Evolutionary conservation across 2,797 vertebrate species (phyloP), one percentile per base, ranked within the genome.

Genomic region (Heteromormyrus szaboi): DNA sequence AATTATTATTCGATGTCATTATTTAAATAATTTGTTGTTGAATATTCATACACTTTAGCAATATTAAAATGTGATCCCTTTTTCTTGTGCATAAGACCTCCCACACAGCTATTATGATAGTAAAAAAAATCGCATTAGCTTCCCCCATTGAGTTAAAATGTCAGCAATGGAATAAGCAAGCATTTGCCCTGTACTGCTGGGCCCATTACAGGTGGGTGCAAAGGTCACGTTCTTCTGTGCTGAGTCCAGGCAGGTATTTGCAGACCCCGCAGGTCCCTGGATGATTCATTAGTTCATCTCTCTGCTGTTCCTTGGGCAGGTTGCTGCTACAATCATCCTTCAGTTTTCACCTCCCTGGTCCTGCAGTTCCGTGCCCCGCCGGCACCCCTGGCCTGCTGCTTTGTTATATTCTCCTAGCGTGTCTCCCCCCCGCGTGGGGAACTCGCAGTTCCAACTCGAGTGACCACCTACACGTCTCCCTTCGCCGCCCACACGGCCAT

Each of bases 11-110:
- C n/a, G 1, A 83, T 50, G 79, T 50, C 41, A 83, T 50, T 48
- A 48, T 84, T 84, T 84, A 46, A 84, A 84, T 84, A 9, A 84
- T 84, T 48, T 84, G 81, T 84, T 29, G 81, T 48, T 50, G 81
- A 48, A 25, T 84, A 84, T 84, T 84, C 81, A 84, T 84, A 44
- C 46, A 51, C 22, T 22, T 84, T 84, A 25, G 46, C 17, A 22
- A 48, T 51, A 51, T 46, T 51, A 48, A 84, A 84, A 51, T 51
- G 19, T 84, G 6, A 50, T 84, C n/a, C 46, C 9, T 84, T 51
- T 84, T n/a, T 84, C 22, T 48, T 84, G 46, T 11, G 44, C 81
- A 50, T 84, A 48, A 84, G 41, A 84, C 37, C 22, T n/a, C 81
- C 46, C n/a, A 84, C 44, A 25, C 81, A 84, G 81, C 22, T 51